Evolutionary conservation across 2,797 vertebrate species (phyloP).

Genomic region (Intellagama lesueurii): DNA sequence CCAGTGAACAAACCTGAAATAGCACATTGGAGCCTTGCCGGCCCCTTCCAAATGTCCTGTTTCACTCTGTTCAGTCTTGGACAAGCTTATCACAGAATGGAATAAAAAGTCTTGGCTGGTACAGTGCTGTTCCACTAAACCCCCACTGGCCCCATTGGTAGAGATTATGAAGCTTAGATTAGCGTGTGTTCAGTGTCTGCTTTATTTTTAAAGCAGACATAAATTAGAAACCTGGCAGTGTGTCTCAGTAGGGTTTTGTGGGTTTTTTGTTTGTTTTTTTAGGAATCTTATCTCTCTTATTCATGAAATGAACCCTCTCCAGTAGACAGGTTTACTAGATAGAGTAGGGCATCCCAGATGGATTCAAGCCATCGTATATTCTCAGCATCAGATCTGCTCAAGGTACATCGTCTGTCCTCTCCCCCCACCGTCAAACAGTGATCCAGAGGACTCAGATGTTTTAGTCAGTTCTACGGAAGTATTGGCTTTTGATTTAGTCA

Average conservation of each 20-base stretch:
- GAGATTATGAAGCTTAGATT: constrained; percentile 7
- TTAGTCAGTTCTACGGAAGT: background rate
- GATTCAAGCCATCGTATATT: background rate
- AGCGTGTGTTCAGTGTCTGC: background rate
- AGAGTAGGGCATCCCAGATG: background rate
- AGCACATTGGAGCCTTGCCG: background rate
- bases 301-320: background rate
- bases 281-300: background rate
- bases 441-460: background rate
- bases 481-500: background rate
- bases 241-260: background rate
- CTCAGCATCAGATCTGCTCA: background rate
- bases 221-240: constrained; percentile 9
- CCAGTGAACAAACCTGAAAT: background rate
- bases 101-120: background rate
- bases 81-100: background rate
- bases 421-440: no score
- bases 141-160: background rate
- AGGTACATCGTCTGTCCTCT: background rate
- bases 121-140: background rate
- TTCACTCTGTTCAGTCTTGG: background rate
- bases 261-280: background rate
- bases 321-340: background rate
- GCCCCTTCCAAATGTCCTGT: background rate
- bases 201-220: background rate